Percentiles rank a stretch among this genome's conserved stretches.
Evolutionary conservation across 2,113 vertebrate species (phyloP).

Genomic region (Anarhynchus alexandrinus): DNA sequence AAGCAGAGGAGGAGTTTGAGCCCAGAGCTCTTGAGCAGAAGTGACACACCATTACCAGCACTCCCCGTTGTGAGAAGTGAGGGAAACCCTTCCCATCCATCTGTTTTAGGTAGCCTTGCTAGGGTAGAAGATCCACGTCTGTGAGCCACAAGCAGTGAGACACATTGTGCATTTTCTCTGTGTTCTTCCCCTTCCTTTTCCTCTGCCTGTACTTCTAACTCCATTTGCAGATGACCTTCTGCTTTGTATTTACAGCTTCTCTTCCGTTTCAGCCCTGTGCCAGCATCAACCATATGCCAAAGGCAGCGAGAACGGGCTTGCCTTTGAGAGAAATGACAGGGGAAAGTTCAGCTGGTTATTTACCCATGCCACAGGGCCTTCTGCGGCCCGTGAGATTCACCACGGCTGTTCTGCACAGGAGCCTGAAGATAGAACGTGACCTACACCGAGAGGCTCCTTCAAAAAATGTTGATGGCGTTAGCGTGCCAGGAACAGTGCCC

Average conservation of each 20-base stretch:
- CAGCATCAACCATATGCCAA: not conserved
- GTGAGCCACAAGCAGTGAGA: not conserved
- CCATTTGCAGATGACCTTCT: not conserved
- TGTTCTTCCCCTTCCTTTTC: not conserved
- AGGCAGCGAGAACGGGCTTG: not conserved
- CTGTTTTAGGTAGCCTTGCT: not conserved
- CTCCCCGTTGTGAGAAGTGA: not conserved
- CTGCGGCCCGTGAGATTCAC: not conserved
- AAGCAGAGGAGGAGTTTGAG: not conserved
- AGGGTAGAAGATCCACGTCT: not conserved
- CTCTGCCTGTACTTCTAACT: not conserved
- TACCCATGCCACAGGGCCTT: not conserved
- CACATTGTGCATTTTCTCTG: not conserved
- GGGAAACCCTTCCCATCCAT: not conserved
- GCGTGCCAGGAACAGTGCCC: not conserved
- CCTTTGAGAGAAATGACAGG: not conserved
- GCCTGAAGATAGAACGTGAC: not conserved
- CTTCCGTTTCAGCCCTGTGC: not conserved
- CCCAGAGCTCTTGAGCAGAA: not conserved
- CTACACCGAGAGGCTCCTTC: not conserved
- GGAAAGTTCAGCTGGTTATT: not conserved
- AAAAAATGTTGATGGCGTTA: not conserved
- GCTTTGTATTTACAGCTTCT: not conserved
- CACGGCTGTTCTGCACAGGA: rapidly evolving
- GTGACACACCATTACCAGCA: not conserved